phyloP scores from a whole-genome alignment of 2,797 vertebrate species.

The Anguilla marmorata region DNA sequence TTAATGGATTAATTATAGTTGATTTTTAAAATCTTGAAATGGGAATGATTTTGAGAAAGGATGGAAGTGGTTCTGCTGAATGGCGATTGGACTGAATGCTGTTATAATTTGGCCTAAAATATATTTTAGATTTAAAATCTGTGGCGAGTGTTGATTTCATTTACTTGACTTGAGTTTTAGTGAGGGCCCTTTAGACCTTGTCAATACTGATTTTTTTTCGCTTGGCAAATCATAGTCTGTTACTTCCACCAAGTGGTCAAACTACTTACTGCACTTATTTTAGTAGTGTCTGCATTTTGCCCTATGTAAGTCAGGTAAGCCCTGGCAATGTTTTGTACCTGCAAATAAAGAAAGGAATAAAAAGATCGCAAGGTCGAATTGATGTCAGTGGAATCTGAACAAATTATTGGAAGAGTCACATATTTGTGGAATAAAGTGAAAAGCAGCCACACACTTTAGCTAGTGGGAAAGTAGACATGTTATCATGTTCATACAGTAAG shows the following conservation, averaged over 20 bases:
- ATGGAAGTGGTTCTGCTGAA: no score
- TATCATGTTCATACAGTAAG: no score
- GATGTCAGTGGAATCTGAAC: no score
- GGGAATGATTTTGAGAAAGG: not conserved
- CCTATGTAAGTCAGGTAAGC: not conserved
- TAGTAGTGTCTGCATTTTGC: not conserved
- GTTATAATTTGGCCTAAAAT: not conserved
- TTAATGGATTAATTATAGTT: no score
- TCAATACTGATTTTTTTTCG: not conserved
- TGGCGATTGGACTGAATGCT: no score
- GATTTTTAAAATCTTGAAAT: not conserved
- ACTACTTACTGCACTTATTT: not conserved
- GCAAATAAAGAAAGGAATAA: no score
- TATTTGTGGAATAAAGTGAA: no score
- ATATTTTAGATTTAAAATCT: not conserved
- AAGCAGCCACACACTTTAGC: no score
- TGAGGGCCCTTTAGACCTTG: not conserved
- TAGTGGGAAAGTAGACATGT: no score
- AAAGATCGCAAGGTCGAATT: not conserved
- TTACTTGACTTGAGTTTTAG: not conserved
- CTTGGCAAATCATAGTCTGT: slow-evolving; percentile 2
- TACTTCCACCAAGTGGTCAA: slow-evolving; percentile 48
- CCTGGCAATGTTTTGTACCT: no score
- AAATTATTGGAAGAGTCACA: no score
- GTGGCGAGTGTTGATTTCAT: not conserved